phyloP scores from a whole-genome alignment of 2,888 invertebrate species.

The Neoaliturus tenellus region DNA sequence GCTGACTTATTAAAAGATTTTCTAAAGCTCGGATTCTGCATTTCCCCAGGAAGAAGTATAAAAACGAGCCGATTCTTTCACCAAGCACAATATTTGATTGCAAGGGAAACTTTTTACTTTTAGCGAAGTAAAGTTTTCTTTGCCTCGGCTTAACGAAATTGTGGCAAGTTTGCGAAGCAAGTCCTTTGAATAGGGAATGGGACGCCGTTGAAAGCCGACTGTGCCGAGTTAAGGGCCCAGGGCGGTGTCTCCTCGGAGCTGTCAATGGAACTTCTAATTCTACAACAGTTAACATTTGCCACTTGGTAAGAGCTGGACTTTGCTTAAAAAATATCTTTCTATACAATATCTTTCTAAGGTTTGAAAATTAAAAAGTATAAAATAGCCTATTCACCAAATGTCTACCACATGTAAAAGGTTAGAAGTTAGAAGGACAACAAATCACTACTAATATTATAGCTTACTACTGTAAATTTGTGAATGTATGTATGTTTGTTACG shows the following conservation, averaged over 20 bases:
- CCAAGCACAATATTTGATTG: conserved; percentile 6
- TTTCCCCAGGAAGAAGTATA: neutral
- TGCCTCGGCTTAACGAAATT: conserved; percentile 30
- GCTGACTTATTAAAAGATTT: neutral
- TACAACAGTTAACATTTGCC: too few species aligned
- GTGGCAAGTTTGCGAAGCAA: conserved; percentile 19
- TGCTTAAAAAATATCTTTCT: too few species aligned
- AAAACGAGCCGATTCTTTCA: neutral
- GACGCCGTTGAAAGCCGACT: neutral
- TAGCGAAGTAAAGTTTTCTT: conserved; percentile 27
- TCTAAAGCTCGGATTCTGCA: neutral
- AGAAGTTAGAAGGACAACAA: too few species aligned
- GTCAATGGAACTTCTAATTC: too few species aligned
- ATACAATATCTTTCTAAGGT: too few species aligned
- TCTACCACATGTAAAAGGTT: too few species aligned
- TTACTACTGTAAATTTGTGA: too few species aligned
- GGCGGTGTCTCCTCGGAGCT: neutral
- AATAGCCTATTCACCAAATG: too few species aligned
- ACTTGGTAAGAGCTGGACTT: too few species aligned
- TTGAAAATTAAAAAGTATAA: too few species aligned
- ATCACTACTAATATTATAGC: too few species aligned
- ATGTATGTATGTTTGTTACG: too few species aligned
- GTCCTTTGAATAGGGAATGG: conserved; percentile 30
- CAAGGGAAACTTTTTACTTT: conserved; percentile 31
- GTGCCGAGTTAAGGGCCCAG: neutral